These are phyloP conservation scores for Drosophila fuyamai DNA, from an alignment of 1,140 invertebrate genomes.

Conservation along the genomic window DNA sequence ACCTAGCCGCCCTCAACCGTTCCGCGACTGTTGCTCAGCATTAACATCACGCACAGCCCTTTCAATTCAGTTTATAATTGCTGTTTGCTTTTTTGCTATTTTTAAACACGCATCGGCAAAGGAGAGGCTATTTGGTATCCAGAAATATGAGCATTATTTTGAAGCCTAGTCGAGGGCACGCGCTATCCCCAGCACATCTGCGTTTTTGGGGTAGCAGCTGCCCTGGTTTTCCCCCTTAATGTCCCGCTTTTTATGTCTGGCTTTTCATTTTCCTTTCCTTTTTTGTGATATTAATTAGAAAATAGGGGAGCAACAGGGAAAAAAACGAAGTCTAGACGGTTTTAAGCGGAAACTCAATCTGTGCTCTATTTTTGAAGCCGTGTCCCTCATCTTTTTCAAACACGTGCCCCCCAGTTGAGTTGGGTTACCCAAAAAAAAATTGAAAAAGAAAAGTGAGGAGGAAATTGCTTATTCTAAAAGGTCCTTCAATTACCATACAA, in stretches of 20 bases:
- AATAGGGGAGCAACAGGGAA: conserved; percentile 59
- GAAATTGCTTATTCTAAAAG: conserved; percentile 60
- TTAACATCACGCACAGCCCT: conserved; percentile 80
- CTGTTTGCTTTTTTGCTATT: conserved; percentile 69
- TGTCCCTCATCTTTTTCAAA: conserved; percentile 37
- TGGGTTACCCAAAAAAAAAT: conserved; percentile 1
- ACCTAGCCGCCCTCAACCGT: background rate
- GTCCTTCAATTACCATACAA: conserved; percentile 59
- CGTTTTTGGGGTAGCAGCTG: conserved; percentile 54
- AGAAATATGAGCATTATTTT: conserved; percentile 51
- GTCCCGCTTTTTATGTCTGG: conserved; percentile 55
- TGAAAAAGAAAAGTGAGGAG: conserved; percentile 28
- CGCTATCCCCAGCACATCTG: conserved; percentile 65
- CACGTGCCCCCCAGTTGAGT: conserved; percentile 49
- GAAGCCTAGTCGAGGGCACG: conserved; percentile 72
- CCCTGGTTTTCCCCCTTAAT: conserved; percentile 15
- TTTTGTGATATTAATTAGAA: conserved; percentile 71
- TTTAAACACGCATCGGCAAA: conserved; percentile 58
- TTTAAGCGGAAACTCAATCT: conserved; percentile 80
- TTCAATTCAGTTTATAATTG: conserved; percentile 77
- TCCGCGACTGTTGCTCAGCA: conserved; percentile 49
- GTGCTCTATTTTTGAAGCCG: conserved; percentile 72
- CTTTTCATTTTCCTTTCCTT: conserved; percentile 30
- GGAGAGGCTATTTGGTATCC: conserved; percentile 10
- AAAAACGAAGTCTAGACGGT: conserved; percentile 69